These are phyloP conservation scores for Eidolon dupreanum DNA, from an alignment of 2,797 vertebrate genomes.

Conservation along the genomic window DNA sequence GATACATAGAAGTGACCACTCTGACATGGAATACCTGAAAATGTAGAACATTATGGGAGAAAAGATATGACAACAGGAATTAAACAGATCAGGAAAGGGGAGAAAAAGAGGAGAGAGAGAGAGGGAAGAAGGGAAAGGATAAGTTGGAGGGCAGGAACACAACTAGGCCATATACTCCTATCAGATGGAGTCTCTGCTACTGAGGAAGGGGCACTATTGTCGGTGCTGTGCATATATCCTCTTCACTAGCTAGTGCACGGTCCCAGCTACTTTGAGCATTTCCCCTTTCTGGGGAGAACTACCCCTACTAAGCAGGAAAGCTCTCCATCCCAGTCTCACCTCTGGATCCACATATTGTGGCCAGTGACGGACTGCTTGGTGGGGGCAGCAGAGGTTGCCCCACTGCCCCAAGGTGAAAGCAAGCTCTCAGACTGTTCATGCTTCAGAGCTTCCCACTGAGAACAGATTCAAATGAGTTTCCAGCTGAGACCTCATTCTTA, in stretches of 20 bases:
- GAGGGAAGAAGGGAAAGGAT: neutral
- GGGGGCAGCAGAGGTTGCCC: neutral
- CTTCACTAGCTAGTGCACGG: neutral
- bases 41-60: neutral
- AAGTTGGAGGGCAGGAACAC: neutral
- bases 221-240: neutral
- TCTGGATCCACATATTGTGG: neutral
- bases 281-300: neutral
- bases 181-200: neutral
- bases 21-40: neutral
- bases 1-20: neutral
- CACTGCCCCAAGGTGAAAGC: neutral
- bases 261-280: neutral
- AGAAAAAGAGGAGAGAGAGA: neutral
- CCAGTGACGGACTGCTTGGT: neutral
- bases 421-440: neutral
- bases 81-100: neutral
- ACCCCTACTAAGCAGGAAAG: neutral
- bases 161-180: neutral
- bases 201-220: neutral
- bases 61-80: neutral
- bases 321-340: neutral
- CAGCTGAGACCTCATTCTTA: neutral
- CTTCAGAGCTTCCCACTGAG: neutral
- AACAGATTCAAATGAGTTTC: neutral